phyloP scores from a whole-genome alignment of 2,113 vertebrate genomes.

The Cynoglossus semilaevis region DNA sequence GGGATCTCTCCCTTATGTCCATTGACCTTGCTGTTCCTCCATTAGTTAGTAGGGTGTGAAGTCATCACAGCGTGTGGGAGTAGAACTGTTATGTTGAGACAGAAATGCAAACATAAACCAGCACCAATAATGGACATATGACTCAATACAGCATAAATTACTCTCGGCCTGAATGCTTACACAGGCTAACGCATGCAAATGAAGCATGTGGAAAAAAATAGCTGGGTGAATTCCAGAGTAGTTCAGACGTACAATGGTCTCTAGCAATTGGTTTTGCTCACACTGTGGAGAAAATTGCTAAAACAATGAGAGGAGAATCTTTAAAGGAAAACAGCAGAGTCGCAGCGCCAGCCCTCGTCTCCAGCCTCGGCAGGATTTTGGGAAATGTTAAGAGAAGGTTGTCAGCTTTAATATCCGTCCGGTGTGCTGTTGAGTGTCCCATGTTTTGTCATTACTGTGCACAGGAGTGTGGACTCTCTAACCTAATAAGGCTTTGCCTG shows the following conservation, averaged over 20 bases:
- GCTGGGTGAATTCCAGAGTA: constrained; percentile 10
- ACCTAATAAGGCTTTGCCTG: constrained; percentile 66
- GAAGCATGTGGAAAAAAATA: constrained; percentile 14
- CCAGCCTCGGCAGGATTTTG: constrained; percentile 30
- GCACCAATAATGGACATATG: constrained; percentile 35
- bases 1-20: constrained; percentile 37
- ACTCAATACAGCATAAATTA: constrained; percentile 26
- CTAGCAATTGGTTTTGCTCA: not conserved
- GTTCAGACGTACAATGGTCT: too few species aligned
- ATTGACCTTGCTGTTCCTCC: constrained; percentile 37
- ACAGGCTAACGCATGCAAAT: constrained; percentile 21
- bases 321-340: constrained; percentile 23
- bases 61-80: constrained; percentile 37
- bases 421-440: constrained; percentile 39
- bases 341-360: constrained; percentile 23
- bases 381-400: constrained; percentile 55
- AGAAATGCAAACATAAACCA: constrained; percentile 35
- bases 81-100: constrained; percentile 32
- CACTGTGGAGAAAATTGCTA: not conserved
- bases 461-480: constrained; percentile 47
- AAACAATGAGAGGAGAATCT: constrained; percentile 14
- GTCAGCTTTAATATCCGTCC: constrained; percentile 57
- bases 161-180: constrained; percentile 36
- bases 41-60: constrained; percentile 37
- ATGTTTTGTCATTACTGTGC: constrained; percentile 54